Evolutionary conservation across 1,140 invertebrate species (phyloP), one percentile per base, ranked within the genome.

Genomic region (Mya arenaria): DNA sequence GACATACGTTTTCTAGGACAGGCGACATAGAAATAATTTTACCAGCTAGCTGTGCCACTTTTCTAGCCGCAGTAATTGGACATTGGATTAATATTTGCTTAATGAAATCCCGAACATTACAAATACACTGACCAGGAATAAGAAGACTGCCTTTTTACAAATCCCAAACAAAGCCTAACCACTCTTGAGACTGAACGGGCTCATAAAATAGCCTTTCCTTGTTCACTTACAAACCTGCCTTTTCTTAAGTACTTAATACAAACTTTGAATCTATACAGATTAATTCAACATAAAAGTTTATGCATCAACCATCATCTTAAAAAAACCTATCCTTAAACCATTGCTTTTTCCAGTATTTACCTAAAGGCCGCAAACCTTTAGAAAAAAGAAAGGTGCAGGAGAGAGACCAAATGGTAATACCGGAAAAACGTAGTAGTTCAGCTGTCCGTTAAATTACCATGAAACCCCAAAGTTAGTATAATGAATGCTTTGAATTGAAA

Each of bases 21-120:
- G 78, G 78, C n/a, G 39, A 37, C 36, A 81, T 56, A 10, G 68
- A 82, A 6, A 82, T 82, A n/a, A 82, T 36, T 65, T 58, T 52
- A 25, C 79, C 69, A 39, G 69, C 36, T 28, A 82, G n/a, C 48
- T 68, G 39, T 30, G 60, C 80, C 23, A 82, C 19, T 28, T 58
- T 66, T 39, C 80, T 30, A 55, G 60, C 58, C 1, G 55, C 44
- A 3, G 25, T 23, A 32, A 66, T n/a, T 23, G 71, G 44, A 4
- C 55, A 44, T 19, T 48, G 2, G 1, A 5, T 0, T n/a, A 68
- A 55, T 52, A 73, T 25, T 4, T n/a, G n/a, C n/a, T n/a, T n/a
- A n/a, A n/a, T n/a, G 41, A n/a, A 37, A 23, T 30, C 28, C 28
- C 52, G 10, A 19, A 66, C n/a, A 25, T 56, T 66, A 62, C 19